These are phyloP conservation scores for Hyposoter didymator DNA, from an alignment of 2,888 invertebrate genomes.

Conservation along the genomic window DNA sequence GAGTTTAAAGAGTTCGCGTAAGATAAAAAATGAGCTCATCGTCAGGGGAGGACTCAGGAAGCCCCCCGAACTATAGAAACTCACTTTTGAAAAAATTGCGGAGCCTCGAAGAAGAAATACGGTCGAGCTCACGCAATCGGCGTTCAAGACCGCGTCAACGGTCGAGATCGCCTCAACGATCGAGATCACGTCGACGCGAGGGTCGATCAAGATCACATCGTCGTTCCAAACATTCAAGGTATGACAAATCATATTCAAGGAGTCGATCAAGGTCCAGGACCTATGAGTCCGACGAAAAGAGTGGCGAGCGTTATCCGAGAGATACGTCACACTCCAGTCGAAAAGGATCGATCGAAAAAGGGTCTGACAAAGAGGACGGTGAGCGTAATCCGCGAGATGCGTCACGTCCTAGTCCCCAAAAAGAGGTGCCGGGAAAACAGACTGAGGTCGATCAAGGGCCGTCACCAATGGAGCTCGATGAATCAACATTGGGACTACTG, in stretches of 20 bases:
- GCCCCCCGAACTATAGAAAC: too few relatives aligned
- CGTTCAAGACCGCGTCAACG: too few relatives aligned
- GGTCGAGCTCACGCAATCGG: too few relatives aligned
- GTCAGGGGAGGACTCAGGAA: too few relatives aligned
- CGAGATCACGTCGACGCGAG: conserved; percentile 33
- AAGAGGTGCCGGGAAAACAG: background rate
- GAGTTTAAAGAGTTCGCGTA: too few relatives aligned
- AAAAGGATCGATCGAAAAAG: conserved; percentile 2
- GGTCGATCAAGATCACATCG: conserved; percentile 11
- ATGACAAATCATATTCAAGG: conserved; percentile 1
- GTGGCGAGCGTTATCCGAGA: conserved; percentile 57
- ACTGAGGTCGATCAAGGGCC: too few relatives aligned
- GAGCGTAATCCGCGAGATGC: conserved; percentile 26
- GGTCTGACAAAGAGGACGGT: conserved; percentile 18
- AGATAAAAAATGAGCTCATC: too few relatives aligned
- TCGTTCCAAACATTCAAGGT: conserved; percentile 38
- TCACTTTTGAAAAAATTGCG: too few relatives aligned
- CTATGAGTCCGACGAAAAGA: conserved; percentile 50
- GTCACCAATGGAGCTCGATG: background rate
- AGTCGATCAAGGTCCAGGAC: conserved; percentile 19
- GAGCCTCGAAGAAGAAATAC: too few relatives aligned
- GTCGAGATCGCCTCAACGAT: conserved; percentile 23
- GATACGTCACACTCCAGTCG: conserved; percentile 55
- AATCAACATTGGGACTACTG: background rate
- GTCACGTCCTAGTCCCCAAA: conserved; percentile 39